These are phyloP conservation scores for Rhagoletis zephyria DNA, from an alignment of 1,140 invertebrate species.

Conservation along the genomic window DNA sequence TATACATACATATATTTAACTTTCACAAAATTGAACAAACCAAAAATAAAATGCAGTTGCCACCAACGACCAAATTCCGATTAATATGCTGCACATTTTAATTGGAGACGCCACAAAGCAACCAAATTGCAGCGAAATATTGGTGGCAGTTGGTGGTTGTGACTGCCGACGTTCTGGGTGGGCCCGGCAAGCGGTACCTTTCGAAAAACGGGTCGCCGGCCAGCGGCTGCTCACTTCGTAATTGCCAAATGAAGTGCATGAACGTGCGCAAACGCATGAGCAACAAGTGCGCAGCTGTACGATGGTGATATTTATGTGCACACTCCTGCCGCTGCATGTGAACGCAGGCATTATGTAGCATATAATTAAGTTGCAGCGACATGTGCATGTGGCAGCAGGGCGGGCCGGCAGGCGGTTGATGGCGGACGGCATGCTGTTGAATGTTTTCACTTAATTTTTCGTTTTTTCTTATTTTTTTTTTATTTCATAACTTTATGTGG, in stretches of 20 bases:
- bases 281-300: not conserved
- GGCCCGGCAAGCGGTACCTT: conserved; percentile 47
- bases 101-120: conserved; percentile 47
- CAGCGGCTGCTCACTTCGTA: not conserved
- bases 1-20: conserved; percentile 19
- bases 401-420: not conserved
- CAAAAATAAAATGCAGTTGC: not conserved
- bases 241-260: conserved; percentile 50
- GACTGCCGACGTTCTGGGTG: conserved; percentile 32
- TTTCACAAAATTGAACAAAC: conserved; percentile 40
- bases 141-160: not conserved
- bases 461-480: not conserved
- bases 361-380: conserved; percentile 48
- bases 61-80: conserved; percentile 7
- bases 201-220: conserved; percentile 45
- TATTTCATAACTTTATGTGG: not conserved
- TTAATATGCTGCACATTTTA: conserved; percentile 50
- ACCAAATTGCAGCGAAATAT: not conserved
- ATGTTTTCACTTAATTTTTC: conserved; percentile 37
- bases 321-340: conserved; percentile 3
- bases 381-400: conserved; percentile 1
- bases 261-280: conserved; percentile 31
- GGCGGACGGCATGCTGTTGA: not conserved
- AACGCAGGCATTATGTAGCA: not conserved
- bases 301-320: no score